Conservation (phyloP, 2,113 vertebrate species). For the Rhinoderma darwinii region DNA sequence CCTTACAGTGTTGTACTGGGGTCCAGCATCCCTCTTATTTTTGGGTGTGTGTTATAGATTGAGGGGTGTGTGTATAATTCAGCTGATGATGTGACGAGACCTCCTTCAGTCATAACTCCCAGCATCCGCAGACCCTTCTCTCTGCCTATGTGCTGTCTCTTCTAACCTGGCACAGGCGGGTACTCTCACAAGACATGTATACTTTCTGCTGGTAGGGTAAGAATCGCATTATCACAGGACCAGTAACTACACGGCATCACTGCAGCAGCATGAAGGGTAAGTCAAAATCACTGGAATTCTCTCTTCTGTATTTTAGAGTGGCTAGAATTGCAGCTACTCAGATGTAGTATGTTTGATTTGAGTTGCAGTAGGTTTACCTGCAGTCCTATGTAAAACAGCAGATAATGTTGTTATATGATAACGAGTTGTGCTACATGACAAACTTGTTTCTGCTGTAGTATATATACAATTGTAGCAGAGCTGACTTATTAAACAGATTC, state of each 20-base stretch:
- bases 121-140: conserved; percentile 9
- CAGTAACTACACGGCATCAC: neutral
- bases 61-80: conserved; percentile 37
- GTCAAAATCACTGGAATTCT: neutral
- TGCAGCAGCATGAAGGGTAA: conserved; percentile 49
- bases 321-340: neutral
- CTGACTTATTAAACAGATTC: neutral
- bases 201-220: conserved; percentile 2
- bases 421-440: too few species aligned
- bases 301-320: neutral
- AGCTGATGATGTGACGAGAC: conserved; percentile 5
- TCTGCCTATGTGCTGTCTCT: neutral
- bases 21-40: neutral
- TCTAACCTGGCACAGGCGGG: neutral
- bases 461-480: neutral
- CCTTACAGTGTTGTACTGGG: neutral
- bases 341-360: neutral
- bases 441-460: too few species aligned
- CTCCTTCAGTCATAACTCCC: conserved; percentile 5
- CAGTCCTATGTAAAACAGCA: neutral
- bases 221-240: neutral
- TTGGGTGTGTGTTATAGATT: conserved; percentile 20
- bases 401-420: neutral
- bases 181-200: neutral
- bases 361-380: neutral